phyloP scores from a whole-genome alignment of 2,113 vertebrate genomes.

The Ranitomeya variabilis region DNA sequence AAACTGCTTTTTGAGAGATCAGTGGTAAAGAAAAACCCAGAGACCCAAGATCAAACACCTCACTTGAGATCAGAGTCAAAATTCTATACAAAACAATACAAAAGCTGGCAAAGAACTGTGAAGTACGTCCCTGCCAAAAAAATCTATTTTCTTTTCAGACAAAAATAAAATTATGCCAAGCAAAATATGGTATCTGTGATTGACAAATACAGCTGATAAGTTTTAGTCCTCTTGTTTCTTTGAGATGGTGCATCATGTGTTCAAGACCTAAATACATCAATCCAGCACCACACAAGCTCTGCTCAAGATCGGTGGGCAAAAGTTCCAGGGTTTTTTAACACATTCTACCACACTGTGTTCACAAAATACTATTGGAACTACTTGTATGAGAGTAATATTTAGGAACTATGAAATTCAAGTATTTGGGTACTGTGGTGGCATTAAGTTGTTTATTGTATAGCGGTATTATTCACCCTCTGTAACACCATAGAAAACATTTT shows the following conservation, averaged over 20 bases:
- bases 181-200: neutral
- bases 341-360: too few relatives aligned
- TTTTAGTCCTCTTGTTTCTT: neutral
- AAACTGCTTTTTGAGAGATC: neutral
- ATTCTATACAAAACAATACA: neutral
- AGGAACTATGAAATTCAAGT: neutral
- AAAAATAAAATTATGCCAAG: neutral
- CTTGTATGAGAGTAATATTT: neutral
- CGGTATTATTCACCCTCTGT: too few relatives aligned
- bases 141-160: neutral
- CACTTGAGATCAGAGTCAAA: neutral
- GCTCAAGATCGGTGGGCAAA: too few relatives aligned
- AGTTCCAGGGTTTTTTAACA: too few relatives aligned
- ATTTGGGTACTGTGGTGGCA: neutral
- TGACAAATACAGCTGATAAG: neutral
- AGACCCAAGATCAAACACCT: neutral
- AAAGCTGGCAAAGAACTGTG: neutral
- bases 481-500: too few relatives aligned
- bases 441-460: too few relatives aligned
- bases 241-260: neutral
- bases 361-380: too few relatives aligned
- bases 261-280: neutral
- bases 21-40: neutral
- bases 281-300: neutral
- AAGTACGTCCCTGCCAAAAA: neutral